phyloP scores from a whole-genome alignment of 30 jellyfish, hydroid and myxozoan species.

The Aurelia aurita region DNA sequence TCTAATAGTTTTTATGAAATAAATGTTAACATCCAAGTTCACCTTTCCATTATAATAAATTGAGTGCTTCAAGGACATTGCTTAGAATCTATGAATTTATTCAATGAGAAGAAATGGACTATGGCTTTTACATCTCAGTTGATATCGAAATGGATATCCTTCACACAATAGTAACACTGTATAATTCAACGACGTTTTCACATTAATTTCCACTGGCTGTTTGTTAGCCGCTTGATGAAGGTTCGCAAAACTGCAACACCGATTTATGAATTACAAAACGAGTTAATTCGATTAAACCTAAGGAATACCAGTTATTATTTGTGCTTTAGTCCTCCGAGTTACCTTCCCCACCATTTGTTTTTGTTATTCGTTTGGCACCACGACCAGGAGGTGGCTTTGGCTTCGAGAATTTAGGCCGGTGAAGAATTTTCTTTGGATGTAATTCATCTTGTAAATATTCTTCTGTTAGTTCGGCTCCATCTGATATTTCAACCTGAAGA shows the following conservation, averaged over 20 bases:
- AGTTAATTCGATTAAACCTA: not conserved
- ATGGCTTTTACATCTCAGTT: too few species aligned
- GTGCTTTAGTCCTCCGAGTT: not conserved
- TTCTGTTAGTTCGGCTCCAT: constrained; percentile 90
- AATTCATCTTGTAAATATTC: constrained; percentile 94
- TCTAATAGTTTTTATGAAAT: too few species aligned
- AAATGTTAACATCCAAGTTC: too few species aligned
- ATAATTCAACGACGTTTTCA: too few species aligned
- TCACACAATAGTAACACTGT: too few species aligned
- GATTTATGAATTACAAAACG: not conserved
- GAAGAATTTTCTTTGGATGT: constrained; percentile 93
- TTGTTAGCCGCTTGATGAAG: too few species aligned
- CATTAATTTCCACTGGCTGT: too few species aligned
- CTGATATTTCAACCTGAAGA: constrained; percentile 91
- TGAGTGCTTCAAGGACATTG: too few species aligned
- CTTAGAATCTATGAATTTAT: too few species aligned
- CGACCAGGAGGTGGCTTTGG: constrained; percentile 99
- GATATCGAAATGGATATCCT: too few species aligned
- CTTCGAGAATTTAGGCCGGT: constrained; percentile 92
- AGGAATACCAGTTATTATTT: not conserved
- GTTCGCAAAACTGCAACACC: constrained; percentile 8
- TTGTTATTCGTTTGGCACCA: constrained; percentile 93
- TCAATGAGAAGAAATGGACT: too few species aligned
- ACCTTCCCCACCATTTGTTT: constrained; percentile 16
- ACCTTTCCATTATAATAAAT: too few species aligned